phyloP scores from a whole-genome alignment of 1,140 invertebrate species.

The Drosophila willistoni region DNA sequence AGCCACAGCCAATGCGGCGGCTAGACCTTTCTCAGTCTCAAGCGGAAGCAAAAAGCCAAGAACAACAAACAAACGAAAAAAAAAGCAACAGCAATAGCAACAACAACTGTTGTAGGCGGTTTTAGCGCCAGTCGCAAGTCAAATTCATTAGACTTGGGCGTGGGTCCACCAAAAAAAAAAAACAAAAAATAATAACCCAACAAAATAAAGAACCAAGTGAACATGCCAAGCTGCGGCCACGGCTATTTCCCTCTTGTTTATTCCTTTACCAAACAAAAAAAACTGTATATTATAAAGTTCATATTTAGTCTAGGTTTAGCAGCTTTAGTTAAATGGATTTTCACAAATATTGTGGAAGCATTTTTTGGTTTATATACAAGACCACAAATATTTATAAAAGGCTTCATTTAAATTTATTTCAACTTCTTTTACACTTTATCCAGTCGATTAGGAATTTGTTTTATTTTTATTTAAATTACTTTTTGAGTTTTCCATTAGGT shows the following conservation, averaged over 20 bases:
- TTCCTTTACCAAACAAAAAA: neutral
- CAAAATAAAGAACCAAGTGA: conserved; percentile 30
- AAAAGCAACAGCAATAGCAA: conserved; percentile 25
- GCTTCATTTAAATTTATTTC: no score
- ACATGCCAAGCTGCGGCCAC: conserved; percentile 34
- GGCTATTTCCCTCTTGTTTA: conserved; percentile 21
- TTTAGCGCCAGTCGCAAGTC: conserved; percentile 38
- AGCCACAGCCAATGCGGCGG: conserved; percentile 42
- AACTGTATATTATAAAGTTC: conserved; percentile 4
- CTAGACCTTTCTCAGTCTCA: conserved; percentile 35
- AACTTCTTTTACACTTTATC: no score
- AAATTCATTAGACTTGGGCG: conserved; percentile 45
- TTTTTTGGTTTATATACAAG: neutral
- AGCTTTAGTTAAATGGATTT: conserved; percentile 8
- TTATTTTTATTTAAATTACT: no score
- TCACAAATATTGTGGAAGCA: neutral
- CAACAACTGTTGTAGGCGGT: conserved; percentile 14
- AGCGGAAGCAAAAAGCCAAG: conserved; percentile 39
- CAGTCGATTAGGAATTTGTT: no score
- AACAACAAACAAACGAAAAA: conserved; percentile 29
- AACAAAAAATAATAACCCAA: neutral
- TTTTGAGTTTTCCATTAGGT: no score
- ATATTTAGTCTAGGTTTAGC: conserved; percentile 6
- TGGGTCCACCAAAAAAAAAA: conserved; percentile 1
- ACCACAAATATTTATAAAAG: neutral